Conservation (phyloP, 1,140 invertebrate genomes). For the Tachypleus tridentatus region DNA sequence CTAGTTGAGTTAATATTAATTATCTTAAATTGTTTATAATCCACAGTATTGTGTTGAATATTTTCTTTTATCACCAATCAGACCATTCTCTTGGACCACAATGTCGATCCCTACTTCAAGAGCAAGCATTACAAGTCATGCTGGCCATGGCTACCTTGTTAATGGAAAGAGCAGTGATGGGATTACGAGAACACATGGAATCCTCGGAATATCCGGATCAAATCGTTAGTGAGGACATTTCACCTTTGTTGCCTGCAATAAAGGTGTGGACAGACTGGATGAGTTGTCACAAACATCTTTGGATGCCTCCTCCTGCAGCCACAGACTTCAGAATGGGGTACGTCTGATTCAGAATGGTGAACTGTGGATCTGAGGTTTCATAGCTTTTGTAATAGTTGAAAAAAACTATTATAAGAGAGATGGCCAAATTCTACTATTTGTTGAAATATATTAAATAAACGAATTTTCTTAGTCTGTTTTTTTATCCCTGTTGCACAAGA, state of each 20-base stretch:
- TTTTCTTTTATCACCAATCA: too few species aligned
- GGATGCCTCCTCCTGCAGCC: conserved; percentile 72
- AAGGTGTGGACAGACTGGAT: conserved; percentile 80
- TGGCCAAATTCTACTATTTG: too few species aligned
- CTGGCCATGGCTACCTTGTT: conserved; percentile 37
- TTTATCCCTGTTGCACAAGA: too few species aligned
- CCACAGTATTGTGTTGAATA: too few species aligned
- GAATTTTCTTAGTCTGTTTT: too few species aligned
- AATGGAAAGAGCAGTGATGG: conserved; percentile 22
- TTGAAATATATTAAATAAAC: too few species aligned
- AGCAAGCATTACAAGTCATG: conserved; percentile 36
- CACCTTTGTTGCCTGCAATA: conserved; percentile 20
- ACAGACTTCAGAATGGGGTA: conserved; percentile 66
- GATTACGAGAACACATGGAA: conserved; percentile 17
- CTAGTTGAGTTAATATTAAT: too few species aligned
- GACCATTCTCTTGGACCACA: too few species aligned
- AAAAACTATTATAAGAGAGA: not conserved
- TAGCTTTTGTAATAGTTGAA: not conserved
- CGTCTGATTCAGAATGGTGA: conserved; percentile 31
- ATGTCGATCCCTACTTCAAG: conserved; percentile 32
- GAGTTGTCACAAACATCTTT: conserved; percentile 64
- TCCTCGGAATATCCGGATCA: conserved; percentile 6
- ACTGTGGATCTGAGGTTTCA: too few species aligned
- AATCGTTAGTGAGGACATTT: conserved; percentile 17
- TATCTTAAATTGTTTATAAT: too few species aligned